Conservation (phyloP, 2,888 invertebrate genomes). For the Atrina japonica region DNA sequence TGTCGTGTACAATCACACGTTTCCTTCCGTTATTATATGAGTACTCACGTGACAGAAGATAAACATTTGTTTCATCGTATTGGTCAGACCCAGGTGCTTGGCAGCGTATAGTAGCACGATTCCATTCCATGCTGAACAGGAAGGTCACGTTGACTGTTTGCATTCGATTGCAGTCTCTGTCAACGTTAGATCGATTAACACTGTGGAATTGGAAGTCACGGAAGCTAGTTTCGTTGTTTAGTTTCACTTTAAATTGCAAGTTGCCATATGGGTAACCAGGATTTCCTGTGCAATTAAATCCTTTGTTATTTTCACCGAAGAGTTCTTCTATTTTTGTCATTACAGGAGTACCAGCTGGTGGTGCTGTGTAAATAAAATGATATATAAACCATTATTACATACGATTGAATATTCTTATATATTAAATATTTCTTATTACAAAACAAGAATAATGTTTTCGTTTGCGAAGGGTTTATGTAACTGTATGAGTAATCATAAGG, state of each 20-base stretch:
- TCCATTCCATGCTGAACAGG: slow-evolving; percentile 39
- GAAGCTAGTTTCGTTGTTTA: slow-evolving; percentile 22
- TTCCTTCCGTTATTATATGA: background rate
- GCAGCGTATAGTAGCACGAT: slow-evolving; percentile 37
- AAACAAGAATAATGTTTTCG: no score
- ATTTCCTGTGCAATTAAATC: slow-evolving; percentile 35
- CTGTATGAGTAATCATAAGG: no score
- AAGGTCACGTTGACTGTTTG: slow-evolving; percentile 29
- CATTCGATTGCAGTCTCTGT: slow-evolving; percentile 25
- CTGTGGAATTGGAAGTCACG: slow-evolving; percentile 33
- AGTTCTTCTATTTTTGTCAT: slow-evolving; percentile 34
- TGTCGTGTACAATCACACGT: no score
- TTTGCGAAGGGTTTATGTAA: no score
- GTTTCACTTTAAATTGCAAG: slow-evolving; percentile 36
- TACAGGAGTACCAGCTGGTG: slow-evolving; percentile 24
- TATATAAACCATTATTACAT: background rate
- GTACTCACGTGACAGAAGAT: slow-evolving; percentile 32
- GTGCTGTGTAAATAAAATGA: slow-evolving; percentile 19
- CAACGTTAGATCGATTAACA: slow-evolving; percentile 21
- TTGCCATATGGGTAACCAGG: slow-evolving; percentile 41
- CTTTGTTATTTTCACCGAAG: slow-evolving; percentile 32
- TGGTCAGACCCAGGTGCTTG: slow-evolving; percentile 18
- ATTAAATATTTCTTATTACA: no score
- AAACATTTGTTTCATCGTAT: slow-evolving; percentile 36
- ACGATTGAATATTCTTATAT: background rate